Evolutionary conservation across 2,113 vertebrate genomes (phyloP).

Genomic region (Arenaria interpres): DNA sequence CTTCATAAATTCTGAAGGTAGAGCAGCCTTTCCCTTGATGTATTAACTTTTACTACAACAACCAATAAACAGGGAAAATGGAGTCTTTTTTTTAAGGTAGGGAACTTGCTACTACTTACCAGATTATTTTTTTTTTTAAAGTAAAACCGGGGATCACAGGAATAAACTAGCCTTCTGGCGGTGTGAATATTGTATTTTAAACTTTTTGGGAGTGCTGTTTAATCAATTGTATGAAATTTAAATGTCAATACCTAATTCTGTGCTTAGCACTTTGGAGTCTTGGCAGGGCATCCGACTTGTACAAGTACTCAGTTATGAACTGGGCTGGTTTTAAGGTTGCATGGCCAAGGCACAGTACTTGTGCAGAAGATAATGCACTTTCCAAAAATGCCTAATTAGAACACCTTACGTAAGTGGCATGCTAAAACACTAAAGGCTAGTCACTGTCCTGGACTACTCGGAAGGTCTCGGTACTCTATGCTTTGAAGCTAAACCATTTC

Average conservation of each 20-base stretch:
- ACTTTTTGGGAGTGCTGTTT: not conserved
- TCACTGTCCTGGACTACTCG: not conserved
- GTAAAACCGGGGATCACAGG: not conserved
- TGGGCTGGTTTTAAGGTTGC: not conserved
- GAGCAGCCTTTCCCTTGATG: not conserved
- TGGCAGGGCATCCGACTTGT: not conserved
- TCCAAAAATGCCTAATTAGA: not conserved
- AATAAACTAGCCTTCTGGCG: not conserved
- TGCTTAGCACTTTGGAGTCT: not conserved
- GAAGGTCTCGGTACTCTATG: not conserved
- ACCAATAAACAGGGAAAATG: not conserved
- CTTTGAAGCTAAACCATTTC: not conserved
- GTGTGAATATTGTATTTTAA: not conserved
- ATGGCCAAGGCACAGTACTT: not conserved
- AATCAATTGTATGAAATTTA: not conserved
- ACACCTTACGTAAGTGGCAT: not conserved
- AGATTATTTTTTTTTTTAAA: slow-evolving; percentile 2
- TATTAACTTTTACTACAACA: not conserved
- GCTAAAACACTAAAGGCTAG: not conserved
- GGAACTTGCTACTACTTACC: not conserved
- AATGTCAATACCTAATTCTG: not conserved
- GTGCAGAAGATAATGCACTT: not conserved
- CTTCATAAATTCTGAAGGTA: not conserved
- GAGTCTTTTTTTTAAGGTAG: not conserved
- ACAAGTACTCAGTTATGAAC: not conserved